Percentiles rank a stretch among this genome's conserved stretches.
phyloP scores from a whole-genome alignment of 2,113 vertebrate genomes.

The Sylvia atricapilla region DNA sequence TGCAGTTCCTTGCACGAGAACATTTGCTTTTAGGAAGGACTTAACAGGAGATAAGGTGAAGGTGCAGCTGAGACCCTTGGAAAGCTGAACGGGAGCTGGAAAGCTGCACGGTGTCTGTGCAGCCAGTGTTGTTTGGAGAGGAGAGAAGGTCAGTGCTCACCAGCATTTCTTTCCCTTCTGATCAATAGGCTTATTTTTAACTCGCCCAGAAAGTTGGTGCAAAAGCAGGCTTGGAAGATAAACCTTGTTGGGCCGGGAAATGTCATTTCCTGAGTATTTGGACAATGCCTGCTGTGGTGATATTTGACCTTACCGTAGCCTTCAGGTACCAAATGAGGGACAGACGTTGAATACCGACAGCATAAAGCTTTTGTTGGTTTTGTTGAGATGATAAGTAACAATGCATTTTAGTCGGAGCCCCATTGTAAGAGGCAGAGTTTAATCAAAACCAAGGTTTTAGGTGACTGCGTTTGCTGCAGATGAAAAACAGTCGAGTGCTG shows the following conservation, averaged over 20 bases:
- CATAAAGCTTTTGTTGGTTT: background rate
- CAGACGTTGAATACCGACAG: background rate
- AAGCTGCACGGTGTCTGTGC: fast-evolving
- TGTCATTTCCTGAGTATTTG: background rate
- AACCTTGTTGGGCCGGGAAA: background rate
- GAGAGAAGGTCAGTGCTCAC: background rate
- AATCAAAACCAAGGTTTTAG: constrained; percentile 42
- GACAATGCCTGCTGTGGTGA: background rate
- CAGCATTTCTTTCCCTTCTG: background rate
- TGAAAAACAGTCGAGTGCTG: background rate
- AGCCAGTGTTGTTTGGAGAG: background rate
- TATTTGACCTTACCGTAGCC: background rate
- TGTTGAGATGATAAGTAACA: background rate
- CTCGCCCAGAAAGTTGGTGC: background rate
- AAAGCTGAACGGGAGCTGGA: background rate
- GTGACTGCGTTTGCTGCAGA: background rate
- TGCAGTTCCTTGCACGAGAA: background rate
- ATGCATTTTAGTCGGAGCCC: background rate
- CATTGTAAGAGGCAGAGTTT: constrained; percentile 10
- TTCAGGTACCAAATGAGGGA: fast-evolving
- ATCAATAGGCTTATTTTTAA: constrained; percentile 55
- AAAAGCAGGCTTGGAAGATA: background rate
- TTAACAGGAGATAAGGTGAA: background rate
- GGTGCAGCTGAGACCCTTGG: fast-evolving
- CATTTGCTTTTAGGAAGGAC: background rate